Evolutionary conservation across 2,797 vertebrate species (phyloP), one percentile per base, ranked within the genome.

Genomic region (Chelidonichthys spinosus): DNA sequence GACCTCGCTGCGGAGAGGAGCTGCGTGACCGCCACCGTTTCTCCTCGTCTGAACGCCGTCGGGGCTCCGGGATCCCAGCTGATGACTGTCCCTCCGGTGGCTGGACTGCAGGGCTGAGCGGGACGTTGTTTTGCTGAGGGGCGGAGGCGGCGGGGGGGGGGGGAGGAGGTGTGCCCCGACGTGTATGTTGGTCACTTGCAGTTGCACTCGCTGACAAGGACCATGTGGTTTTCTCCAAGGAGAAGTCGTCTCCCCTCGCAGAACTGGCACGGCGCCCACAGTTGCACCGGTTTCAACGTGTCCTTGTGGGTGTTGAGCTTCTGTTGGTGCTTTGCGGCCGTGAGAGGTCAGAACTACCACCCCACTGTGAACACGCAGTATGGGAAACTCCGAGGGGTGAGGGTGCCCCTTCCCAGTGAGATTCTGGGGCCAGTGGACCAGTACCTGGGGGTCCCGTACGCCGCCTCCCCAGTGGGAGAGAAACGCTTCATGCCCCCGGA

Each of bases 361-460:
- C 98, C 98, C 61, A 97, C 96, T 18, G 98, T 99, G 92, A 99
- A 99, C 92, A 99, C 98, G 0, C 97, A 98, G 93, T 99, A 98
- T 7, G 98, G 98, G 85, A 99, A 99, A 87, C 94, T 99, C 67
- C 93, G 98, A 67, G 98, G 98, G 5, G 94, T 96, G 81, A 95
- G 98, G 0, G 96, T 98, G 69, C 97, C 98, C 0, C 87, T 99
- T 86, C 97, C 97, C 47, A 99, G 97, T 15, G 98, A 99, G 93
- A 99, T 99, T 81, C 93, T 99, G 82, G 98, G 98, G 15, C 98
- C 98, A 0, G 98, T 99, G 89, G 98, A 99, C 92, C 98, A 99
- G 87, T 99, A 98, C 76, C 92, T 99, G 83, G 98, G 98, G 71
- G 97, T 99, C 58, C 98, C 97, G 1, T 99, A 99, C 0, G 98